phyloP scores from a whole-genome alignment of 2,888 invertebrate species.

The Abrostola tripartita region DNA sequence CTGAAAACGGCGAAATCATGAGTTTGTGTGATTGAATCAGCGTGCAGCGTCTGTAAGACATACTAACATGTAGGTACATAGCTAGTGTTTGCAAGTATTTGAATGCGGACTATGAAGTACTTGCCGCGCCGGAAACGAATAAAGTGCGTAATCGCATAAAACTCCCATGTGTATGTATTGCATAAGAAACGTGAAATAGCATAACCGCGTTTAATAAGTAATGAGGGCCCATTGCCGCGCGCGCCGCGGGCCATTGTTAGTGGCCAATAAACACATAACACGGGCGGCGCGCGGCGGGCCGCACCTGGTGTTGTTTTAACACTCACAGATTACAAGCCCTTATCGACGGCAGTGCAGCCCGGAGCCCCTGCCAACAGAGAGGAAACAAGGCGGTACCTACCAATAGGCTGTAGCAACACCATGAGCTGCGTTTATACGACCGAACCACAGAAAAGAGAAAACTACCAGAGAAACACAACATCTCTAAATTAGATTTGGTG shows the following conservation, averaged over 20 bases:
- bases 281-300: not conserved
- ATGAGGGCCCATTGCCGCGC: not conserved
- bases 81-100: too few species aligned
- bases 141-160: slow-evolving; percentile 3
- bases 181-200: not conserved
- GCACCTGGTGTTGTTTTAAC: slow-evolving; percentile 5
- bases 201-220: slow-evolving; percentile 4
- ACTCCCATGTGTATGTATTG: not conserved
- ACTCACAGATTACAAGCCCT: not conserved
- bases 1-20: not conserved
- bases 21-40: too few species aligned
- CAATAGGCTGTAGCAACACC: not conserved
- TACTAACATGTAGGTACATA: too few species aligned
- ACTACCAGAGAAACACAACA: too few species aligned
- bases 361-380: not conserved
- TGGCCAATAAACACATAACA: slow-evolving; percentile 1
- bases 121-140: not conserved
- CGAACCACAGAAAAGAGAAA: too few species aligned
- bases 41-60: too few species aligned
- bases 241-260: slow-evolving; percentile 1
- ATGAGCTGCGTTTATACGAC: too few species aligned
- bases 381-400: not conserved
- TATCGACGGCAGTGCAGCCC: not conserved
- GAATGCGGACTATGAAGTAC: not conserved
- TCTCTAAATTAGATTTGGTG: too few species aligned